These are phyloP conservation scores for Gavialis gangeticus DNA, from an alignment of 2,113 vertebrate species.

Conservation along the genomic window DNA sequence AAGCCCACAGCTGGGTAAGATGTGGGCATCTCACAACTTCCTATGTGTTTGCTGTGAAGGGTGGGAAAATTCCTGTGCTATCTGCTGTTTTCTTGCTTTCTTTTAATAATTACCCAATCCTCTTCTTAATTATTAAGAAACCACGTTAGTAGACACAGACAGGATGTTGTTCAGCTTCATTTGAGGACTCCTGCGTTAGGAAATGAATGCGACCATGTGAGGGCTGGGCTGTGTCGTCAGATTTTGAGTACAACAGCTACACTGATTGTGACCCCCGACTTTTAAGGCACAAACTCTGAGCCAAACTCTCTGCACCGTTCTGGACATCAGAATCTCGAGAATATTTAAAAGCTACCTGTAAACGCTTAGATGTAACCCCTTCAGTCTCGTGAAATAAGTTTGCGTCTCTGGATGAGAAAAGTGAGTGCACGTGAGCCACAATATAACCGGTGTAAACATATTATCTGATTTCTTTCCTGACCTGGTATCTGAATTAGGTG, in stretches of 20 bases:
- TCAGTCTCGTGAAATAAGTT: not conserved
- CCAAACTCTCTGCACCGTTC: not conserved
- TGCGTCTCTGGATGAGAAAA: constrained; percentile 27
- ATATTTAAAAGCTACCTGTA: not conserved
- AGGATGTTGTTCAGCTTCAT: not conserved
- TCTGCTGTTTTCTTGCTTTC: accelerated
- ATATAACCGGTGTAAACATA: too few relatives aligned
- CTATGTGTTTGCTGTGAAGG: not conserved
- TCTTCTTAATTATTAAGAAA: not conserved
- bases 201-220: not conserved
- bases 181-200: not conserved
- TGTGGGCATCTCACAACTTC: not conserved
- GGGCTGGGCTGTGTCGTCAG: not conserved
- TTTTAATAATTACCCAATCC: not conserved
- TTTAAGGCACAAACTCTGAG: not conserved
- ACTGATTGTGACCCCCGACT: not conserved
- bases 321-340: not conserved
- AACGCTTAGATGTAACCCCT: constrained; percentile 10
- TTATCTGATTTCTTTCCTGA: constrained; percentile 32
- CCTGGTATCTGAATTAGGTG: constrained; percentile 48
- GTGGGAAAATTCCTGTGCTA: accelerated
- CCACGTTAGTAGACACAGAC: too few relatives aligned
- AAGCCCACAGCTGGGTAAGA: not conserved
- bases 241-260: not conserved
- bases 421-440: constrained; percentile 1